These are phyloP conservation scores for Genyomyrus donnyi DNA, from an alignment of 2,113 vertebrate species.

Conservation along the genomic window DNA sequence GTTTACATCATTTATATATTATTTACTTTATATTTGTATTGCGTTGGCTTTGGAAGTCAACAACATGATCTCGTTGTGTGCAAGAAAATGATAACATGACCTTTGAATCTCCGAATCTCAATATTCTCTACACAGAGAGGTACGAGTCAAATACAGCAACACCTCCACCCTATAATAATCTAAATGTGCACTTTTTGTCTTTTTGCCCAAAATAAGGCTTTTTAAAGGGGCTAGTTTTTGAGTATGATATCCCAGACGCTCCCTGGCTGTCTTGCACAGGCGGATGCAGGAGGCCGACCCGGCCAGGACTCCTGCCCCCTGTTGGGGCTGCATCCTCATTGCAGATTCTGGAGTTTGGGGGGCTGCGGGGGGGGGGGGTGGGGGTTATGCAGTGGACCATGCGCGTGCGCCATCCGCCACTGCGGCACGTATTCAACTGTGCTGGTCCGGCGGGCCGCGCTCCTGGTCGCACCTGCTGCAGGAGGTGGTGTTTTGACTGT, in stretches of 20 bases:
- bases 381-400: neutral
- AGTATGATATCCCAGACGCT: neutral
- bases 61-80: neutral
- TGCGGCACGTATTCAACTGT: no score
- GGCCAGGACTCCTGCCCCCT: neutral
- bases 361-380: neutral
- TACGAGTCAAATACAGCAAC: neutral
- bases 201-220: neutral
- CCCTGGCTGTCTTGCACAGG: neutral
- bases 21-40: neutral
- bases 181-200: neutral
- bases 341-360: neutral
- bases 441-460: neutral
- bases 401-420: neutral
- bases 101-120: neutral
- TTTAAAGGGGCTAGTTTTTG: neutral
- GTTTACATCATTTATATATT: neutral
- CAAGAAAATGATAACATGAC: neutral
- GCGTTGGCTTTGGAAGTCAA: neutral
- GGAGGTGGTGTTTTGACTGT: neutral
- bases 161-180: neutral
- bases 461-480: neutral
- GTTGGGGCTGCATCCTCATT: neutral
- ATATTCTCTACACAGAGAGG: neutral
- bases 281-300: neutral